Evolutionary conservation across 2,888 invertebrate species (phyloP).

Genomic region (Tachina fera): DNA sequence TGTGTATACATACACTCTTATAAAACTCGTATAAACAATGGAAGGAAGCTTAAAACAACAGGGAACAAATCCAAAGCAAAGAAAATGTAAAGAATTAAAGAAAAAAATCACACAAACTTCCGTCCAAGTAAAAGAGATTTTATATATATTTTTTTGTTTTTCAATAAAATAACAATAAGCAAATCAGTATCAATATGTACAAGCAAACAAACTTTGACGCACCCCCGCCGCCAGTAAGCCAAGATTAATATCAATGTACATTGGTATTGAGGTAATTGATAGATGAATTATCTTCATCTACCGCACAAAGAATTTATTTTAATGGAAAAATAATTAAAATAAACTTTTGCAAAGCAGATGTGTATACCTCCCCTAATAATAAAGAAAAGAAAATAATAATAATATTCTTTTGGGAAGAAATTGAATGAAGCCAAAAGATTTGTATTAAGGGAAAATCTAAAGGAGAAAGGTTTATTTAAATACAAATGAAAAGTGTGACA

Average conservation of each 20-base stretch:
- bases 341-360: background rate
- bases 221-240: background rate
- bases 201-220: background rate
- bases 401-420: too few species aligned
- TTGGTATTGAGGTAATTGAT: conserved; percentile 37
- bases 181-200: conserved; percentile 22
- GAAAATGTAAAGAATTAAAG: background rate
- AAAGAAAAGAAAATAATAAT: background rate
- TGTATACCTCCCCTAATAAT: background rate
- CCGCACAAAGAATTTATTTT: background rate
- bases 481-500: background rate
- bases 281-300: conserved; percentile 31
- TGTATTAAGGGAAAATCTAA: too few species aligned
- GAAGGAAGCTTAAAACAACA: background rate
- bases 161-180: conserved; percentile 46
- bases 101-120: conserved; percentile 2
- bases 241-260: conserved; percentile 17
- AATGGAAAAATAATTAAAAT: conserved; percentile 33
- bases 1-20: background rate
- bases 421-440: too few species aligned
- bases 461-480: background rate
- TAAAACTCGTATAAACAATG: background rate
- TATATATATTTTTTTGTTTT: background rate
- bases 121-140: conserved; percentile 25
- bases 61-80: background rate